These are phyloP conservation scores for Cantharis rustica DNA, from an alignment of 2,888 invertebrate genomes.

Conservation along the genomic window DNA sequence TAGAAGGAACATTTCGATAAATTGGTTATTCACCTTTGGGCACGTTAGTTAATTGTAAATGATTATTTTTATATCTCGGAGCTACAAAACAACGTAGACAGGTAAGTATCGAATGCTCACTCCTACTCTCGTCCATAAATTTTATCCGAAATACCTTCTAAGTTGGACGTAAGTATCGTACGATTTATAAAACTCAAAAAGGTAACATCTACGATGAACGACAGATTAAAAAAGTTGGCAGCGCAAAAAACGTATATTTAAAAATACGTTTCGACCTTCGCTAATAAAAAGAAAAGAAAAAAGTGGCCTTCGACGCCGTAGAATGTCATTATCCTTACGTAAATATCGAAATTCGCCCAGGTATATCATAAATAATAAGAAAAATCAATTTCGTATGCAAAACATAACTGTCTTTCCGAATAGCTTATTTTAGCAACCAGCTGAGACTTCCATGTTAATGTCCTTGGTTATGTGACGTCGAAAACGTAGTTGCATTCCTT, in stretches of 20 bases:
- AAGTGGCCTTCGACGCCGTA: background rate
- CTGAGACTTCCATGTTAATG: constrained; percentile 23
- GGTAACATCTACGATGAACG: background rate
- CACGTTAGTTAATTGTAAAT: background rate
- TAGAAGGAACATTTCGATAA: background rate
- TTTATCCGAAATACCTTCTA: background rate
- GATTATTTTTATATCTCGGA: constrained; percentile 3
- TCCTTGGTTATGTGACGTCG: constrained; percentile 21
- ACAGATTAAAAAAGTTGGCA: background rate
- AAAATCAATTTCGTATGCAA: constrained; percentile 4
- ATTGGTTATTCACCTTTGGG: constrained; percentile 2
- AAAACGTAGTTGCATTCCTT: constrained; percentile 36
- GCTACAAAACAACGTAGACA: background rate
- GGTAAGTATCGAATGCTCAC: background rate
- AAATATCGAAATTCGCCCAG: background rate
- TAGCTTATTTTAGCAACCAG: constrained; percentile 18
- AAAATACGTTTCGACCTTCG: background rate
- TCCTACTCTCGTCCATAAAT: background rate
- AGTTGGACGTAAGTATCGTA: background rate
- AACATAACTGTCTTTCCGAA: constrained; percentile 18
- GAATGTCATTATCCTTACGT: background rate
- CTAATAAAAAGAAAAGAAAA: background rate
- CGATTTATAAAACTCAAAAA: background rate
- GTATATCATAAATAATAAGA: background rate
- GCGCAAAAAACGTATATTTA: background rate